Percentiles rank a stretch among this genome's conserved stretches.
Evolutionary conservation across 2,797 vertebrate genomes (phyloP).

Genomic region (Sebastes melanostomus): DNA sequence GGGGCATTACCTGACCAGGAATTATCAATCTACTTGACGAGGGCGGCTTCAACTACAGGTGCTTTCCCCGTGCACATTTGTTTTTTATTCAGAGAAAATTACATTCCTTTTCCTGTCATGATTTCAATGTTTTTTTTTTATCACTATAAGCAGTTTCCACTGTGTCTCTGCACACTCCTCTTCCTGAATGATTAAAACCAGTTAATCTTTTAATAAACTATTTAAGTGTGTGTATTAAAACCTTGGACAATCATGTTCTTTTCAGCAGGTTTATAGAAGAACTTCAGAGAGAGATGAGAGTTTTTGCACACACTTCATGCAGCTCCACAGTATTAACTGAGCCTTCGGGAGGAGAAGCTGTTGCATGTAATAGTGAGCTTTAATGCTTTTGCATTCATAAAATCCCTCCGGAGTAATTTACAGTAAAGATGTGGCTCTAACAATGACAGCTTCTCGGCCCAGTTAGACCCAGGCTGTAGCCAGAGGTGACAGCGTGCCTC

Average conservation of each 20-base stretch:
- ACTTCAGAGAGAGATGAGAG: not conserved
- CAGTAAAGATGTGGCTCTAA: not conserved
- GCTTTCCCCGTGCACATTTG: too few relatives aligned
- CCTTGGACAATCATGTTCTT: not conserved
- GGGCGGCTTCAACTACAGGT: too few relatives aligned
- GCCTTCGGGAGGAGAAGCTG: not conserved
- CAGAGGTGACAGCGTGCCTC: not conserved
- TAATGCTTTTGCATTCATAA: conserved; percentile 3
- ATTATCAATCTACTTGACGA: too few relatives aligned
- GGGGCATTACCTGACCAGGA: too few relatives aligned
- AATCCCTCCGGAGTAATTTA: conserved; percentile 1
- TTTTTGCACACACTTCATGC: not conserved
- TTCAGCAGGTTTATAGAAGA: not conserved
- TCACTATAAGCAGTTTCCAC: too few relatives aligned
- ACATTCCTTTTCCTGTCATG: too few relatives aligned
- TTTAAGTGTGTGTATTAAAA: not conserved
- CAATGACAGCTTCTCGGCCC: not conserved
- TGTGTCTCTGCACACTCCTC: not conserved
- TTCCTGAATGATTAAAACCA: not conserved
- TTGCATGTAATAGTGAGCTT: not conserved
- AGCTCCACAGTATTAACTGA: not conserved
- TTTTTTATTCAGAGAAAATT: too few relatives aligned
- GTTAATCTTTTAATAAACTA: not conserved
- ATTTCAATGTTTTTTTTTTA: too few relatives aligned
- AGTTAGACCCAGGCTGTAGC: not conserved